A percentile compares a stretch with the other conserved stretches of the same genome.
Conservation (phyloP, 2,888 invertebrate species). For the Drosophila neoperkinsi region DNA sequence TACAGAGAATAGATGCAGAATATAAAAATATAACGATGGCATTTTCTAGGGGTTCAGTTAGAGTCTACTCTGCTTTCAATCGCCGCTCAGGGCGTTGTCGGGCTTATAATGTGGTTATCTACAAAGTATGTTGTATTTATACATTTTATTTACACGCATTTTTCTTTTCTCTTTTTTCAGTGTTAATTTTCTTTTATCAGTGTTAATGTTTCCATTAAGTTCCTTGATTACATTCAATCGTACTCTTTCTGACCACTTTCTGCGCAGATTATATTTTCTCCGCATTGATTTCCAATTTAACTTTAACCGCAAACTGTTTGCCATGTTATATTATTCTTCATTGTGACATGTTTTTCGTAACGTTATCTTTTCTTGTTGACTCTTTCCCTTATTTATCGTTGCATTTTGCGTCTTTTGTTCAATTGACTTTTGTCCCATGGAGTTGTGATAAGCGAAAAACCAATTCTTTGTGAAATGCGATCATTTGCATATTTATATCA, state of each 20-base stretch:
- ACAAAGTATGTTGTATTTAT: not conserved
- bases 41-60: not conserved
- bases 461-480: not conserved
- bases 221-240: not conserved
- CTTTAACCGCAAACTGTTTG: not conserved
- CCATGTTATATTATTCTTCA: not conserved
- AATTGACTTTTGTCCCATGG: not conserved
- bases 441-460: not conserved
- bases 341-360: not conserved
- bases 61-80: not conserved
- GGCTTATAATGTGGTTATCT: not conserved
- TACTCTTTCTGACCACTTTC: not conserved
- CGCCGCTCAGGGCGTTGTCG: not conserved
- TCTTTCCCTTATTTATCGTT: not conserved
- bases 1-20: not conserved
- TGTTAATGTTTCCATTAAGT: not conserved
- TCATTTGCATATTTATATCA: not conserved
- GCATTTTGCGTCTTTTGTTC: not conserved
- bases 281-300: not conserved
- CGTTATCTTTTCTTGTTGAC: not conserved
- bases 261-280: conserved; percentile 2
- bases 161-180: not conserved
- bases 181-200: not conserved
- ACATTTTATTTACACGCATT: not conserved
- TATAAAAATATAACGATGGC: not conserved